A percentile compares a stretch with the other conserved stretches of the same genome.
These are phyloP conservation scores for Nemotelus pantherinus DNA, from an alignment of 2,888 invertebrate species.

Conservation along the genomic window DNA sequence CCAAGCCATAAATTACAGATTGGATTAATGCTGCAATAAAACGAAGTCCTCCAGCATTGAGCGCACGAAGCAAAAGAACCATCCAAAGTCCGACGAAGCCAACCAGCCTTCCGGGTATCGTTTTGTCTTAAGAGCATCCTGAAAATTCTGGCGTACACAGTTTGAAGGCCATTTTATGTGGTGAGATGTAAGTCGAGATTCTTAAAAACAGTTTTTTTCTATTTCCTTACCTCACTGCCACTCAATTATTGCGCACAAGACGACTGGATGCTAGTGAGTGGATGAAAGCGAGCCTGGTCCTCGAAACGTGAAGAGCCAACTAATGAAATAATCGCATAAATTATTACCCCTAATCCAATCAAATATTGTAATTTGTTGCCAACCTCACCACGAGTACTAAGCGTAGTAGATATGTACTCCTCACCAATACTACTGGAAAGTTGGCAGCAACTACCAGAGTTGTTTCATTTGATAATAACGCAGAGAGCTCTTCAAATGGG, in stretches of 20 bases:
- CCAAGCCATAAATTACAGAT: constrained; percentile 44
- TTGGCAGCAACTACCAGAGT: neutral
- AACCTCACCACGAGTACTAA: neutral
- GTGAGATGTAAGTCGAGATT: constrained; percentile 16
- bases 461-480: neutral
- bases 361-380: constrained; percentile 44
- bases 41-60: constrained; percentile 30
- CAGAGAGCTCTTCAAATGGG: neutral
- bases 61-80: constrained; percentile 5
- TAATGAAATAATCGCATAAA: constrained; percentile 46
- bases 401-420: too few relatives aligned
- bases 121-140: constrained; percentile 6
- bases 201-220: constrained; percentile 8
- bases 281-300: neutral
- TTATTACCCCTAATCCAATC: constrained; percentile 45
- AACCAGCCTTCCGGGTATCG: neutral
- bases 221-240: neutral
- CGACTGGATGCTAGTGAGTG: too few relatives aligned
- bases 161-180: constrained; percentile 12
- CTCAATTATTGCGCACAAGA: too few relatives aligned
- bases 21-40: constrained; percentile 46
- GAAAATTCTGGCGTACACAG: neutral
- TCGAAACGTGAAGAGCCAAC: neutral
- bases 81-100: constrained; percentile 2
- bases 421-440: neutral